A percentile compares a stretch with the other conserved stretches of the same genome.
phyloP scores from a whole-genome alignment of 2,888 invertebrate species.

The Drosophila anomalata region DNA sequence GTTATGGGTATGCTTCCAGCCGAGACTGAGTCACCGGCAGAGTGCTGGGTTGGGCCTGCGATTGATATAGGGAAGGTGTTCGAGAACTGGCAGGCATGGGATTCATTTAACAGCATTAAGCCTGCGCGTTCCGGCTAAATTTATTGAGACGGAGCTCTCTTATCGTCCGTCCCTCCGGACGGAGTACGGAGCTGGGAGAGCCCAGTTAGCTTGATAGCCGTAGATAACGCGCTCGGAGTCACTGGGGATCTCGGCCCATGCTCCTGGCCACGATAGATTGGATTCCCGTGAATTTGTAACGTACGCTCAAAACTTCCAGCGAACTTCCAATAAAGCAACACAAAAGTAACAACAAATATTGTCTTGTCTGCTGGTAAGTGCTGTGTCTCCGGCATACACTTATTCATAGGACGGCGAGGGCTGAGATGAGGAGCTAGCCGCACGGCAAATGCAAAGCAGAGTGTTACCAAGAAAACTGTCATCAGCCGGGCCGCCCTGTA shows the following conservation, averaged over 20 bases:
- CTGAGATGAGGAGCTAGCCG: slow-evolving; percentile 46
- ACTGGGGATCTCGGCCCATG: slow-evolving; percentile 22
- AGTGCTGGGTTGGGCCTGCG: slow-evolving; percentile 25
- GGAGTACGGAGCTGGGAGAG: no score
- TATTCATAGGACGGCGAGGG: slow-evolving; percentile 57
- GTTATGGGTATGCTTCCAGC: not conserved
- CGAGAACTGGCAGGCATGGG: slow-evolving; percentile 7
- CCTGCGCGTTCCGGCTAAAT: slow-evolving; percentile 15
- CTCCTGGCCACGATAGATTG: slow-evolving; percentile 68
- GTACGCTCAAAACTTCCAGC: slow-evolving; percentile 66
- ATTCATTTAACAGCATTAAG: slow-evolving; percentile 20
- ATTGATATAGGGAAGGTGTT: slow-evolving; percentile 21
- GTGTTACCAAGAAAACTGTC: slow-evolving; percentile 73
- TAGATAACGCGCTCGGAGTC: slow-evolving; percentile 42
- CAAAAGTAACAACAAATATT: slow-evolving; percentile 39
- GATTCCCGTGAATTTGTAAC: slow-evolving; percentile 76
- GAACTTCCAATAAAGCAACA: slow-evolving; percentile 28
- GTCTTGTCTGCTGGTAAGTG: slow-evolving; percentile 39
- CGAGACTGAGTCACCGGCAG: slow-evolving; percentile 22
- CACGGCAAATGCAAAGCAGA: slow-evolving; percentile 57
- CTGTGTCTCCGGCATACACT: slow-evolving; percentile 33
- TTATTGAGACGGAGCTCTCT: slow-evolving; percentile 11
- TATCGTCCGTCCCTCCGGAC: not conserved
- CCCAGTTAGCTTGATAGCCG: slow-evolving; percentile 49
- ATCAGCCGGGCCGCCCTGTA: slow-evolving; percentile 32